Evolutionary conservation across 2,797 vertebrate genomes (phyloP).

Genomic region (Valencia hispanica): DNA sequence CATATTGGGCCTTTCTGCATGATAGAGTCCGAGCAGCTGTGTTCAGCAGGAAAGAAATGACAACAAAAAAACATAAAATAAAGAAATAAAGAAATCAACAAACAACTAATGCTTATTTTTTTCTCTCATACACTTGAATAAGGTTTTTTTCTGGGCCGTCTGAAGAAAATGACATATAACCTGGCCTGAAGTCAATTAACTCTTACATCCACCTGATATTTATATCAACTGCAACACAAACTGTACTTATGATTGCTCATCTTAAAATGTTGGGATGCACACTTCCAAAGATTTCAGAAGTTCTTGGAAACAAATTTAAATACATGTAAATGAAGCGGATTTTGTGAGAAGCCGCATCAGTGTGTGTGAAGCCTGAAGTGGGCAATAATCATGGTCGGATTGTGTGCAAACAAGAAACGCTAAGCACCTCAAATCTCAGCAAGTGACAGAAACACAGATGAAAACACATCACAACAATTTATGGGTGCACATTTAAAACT

Average conservation of each 20-base stretch:
- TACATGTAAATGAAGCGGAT: conserved; percentile 76
- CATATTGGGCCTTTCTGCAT: conserved; percentile 82
- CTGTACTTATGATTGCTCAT: conserved; percentile 66
- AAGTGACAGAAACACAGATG: conserved; percentile 49
- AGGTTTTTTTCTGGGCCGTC: conserved; percentile 76
- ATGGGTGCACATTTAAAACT: conserved; percentile 28
- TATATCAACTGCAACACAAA: conserved; percentile 55
- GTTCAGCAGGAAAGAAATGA: conserved; percentile 78
- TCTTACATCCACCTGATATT: conserved; percentile 27
- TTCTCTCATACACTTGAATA: conserved; percentile 70
- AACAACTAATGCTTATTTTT: conserved; percentile 66
- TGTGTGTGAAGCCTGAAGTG: conserved; percentile 54
- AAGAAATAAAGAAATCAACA: conserved; percentile 82
- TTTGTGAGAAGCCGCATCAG: conserved; percentile 61
- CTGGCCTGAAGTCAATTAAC: conserved; percentile 55
- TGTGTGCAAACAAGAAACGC: conserved; percentile 83
- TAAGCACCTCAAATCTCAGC: conserved; percentile 74
- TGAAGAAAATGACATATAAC: conserved; percentile 72
- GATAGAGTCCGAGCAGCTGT: conserved; percentile 69
- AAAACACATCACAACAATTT: conserved; percentile 19
- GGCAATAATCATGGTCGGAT: conserved; percentile 78
- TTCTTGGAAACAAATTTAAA: conserved; percentile 49
- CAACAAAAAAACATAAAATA: conserved; percentile 64
- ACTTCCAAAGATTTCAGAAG: conserved; percentile 54
- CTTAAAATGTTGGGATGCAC: conserved; percentile 54